Base-by-base conservation (phyloP, 2,113 vertebrate genomes). In the Tragelaphus imberbis region DNA sequence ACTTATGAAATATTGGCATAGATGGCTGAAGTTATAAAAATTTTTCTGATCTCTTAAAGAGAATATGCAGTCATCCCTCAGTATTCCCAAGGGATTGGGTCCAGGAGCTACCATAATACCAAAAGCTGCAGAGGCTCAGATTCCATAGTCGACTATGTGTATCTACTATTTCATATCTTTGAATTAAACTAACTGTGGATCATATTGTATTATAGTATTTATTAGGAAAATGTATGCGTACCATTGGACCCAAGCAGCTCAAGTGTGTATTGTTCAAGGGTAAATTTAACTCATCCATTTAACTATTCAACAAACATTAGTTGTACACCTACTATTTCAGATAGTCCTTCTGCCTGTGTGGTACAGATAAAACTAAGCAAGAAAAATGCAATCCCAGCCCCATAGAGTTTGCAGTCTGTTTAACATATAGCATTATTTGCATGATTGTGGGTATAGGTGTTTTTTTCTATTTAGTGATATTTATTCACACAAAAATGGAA, bases 401-500 rank as follows among this genome's bases (percentile, higher is more conserved):
- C n/a, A 33, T 7, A 28, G 19, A 88, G 36, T 56, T 82, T 44
- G 80, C 17, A 63, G 1, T 75, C 17, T 65, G 56, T 5, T 61
- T n/a, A 44, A 56, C 79, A 44, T 51, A 47, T n/a, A 28, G 30
- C 77, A 21, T 61, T 84, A 36, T 33, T 90, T 58, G 82, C 15
- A 58, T 91, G 58, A 53, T 88, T 79, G 17, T 59, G 23, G 23
- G 1, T 81, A 65, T 51, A 71, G 25, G 51, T 79, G 8, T 71
- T 5, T 13, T 93, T 95, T 90, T 65, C 55, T 93, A 88, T 61
- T 84, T 94, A 94, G 49, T 82, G 61, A 82, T 56, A 84, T 65
- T 65, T 19, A 94, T 71, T 97, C 40, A 49, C 77, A 82, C 28
- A 82, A 84, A 94, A 93, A 80, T 95, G 47, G 49, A n/a, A 94